Percentiles rank a stretch among this genome's conserved stretches.
phyloP scores from a whole-genome alignment of 2,888 invertebrate species.

The Microctonus aethiopoides region DNA sequence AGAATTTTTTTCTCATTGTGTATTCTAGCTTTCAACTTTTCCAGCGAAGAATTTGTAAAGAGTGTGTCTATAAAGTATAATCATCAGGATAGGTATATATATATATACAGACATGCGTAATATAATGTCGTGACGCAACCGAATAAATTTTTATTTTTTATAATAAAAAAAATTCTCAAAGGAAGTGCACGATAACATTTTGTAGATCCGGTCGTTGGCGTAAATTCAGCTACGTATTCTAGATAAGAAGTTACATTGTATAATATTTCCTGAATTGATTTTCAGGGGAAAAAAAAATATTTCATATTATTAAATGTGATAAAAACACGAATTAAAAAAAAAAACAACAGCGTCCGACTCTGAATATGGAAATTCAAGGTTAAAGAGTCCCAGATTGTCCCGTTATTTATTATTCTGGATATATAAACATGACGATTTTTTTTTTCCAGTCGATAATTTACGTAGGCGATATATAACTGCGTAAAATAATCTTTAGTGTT shows the following conservation, averaged over 20 bases:
- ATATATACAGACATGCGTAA: not conserved
- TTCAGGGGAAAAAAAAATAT: not conserved
- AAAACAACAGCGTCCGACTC: not conserved
- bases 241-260: not conserved
- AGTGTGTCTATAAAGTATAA: not conserved
- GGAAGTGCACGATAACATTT: not conserved
- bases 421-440: not conserved
- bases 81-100: no score
- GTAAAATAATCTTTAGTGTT: conserved; percentile 9
- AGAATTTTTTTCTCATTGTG: not conserved
- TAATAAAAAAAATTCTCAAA: not conserved
- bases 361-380: not conserved
- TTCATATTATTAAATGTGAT: no score
- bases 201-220: not conserved
- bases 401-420: not conserved
- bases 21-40: not conserved
- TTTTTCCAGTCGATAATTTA: conserved; percentile 18
- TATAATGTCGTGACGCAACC: not conserved
- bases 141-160: not conserved
- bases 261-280: not conserved
- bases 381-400: not conserved
- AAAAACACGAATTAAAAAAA: not conserved
- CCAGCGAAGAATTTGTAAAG: not conserved
- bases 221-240: not conserved
- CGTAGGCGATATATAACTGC: conserved; percentile 7